Conservation (phyloP, 2,888 invertebrate genomes). For the Melinaea menophilus region DNA sequence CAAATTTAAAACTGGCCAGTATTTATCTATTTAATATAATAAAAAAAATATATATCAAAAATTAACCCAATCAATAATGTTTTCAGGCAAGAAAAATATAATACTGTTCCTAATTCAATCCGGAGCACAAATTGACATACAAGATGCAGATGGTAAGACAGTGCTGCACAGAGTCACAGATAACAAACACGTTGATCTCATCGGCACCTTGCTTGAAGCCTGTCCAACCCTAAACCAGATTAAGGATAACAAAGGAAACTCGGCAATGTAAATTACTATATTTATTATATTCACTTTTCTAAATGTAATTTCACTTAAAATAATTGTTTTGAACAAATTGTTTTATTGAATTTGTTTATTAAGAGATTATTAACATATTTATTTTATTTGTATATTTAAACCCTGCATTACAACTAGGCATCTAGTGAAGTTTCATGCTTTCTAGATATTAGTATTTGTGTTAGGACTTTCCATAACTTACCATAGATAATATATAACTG, state of each 20-base stretch:
- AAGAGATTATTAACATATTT: neutral
- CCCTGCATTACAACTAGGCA: slow-evolving; percentile 4
- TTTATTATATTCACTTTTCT: neutral
- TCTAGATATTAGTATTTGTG: neutral
- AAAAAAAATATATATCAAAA: too few relatives aligned
- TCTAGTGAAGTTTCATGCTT: neutral
- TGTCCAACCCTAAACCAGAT: slow-evolving; percentile 54
- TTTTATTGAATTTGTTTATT: neutral
- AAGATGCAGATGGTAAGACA: slow-evolving; percentile 89
- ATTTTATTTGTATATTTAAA: neutral
- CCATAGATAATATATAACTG: too few relatives aligned
- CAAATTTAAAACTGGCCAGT: too few relatives aligned
- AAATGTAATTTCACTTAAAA: neutral
- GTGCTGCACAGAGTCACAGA: slow-evolving; percentile 86
- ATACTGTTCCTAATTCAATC: slow-evolving; percentile 81
- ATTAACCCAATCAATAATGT: neutral
- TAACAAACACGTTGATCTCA: slow-evolving; percentile 69
- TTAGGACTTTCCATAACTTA: neutral
- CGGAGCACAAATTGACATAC: slow-evolving; percentile 79
- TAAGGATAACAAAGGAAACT: slow-evolving; percentile 63
- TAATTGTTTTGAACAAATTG: slow-evolving; percentile 1
- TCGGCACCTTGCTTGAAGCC: slow-evolving; percentile 57
- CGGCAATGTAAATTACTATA: slow-evolving; percentile 41
- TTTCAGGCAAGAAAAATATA: slow-evolving; percentile 80
- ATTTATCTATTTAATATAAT: too few relatives aligned